Percentiles rank a stretch among this genome's conserved stretches.
Evolutionary conservation across 2,888 invertebrate species (phyloP).

Genomic region (Amaurobius ferox): DNA sequence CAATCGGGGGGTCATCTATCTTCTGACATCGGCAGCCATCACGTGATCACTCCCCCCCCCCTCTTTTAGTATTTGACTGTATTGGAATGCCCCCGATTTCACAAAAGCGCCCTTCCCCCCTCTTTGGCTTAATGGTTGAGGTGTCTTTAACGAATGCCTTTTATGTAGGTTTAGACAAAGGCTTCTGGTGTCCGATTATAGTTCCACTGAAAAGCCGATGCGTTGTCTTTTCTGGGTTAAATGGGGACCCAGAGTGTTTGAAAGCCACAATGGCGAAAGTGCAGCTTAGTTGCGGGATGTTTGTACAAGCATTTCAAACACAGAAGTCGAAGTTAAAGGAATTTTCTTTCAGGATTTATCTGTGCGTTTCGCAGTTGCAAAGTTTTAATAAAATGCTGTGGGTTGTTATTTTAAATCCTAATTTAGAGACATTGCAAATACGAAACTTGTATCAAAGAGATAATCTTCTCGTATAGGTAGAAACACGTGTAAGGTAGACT

Average conservation of each 20-base stretch:
- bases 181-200: neutral
- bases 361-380: too few species aligned
- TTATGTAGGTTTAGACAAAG: slow-evolving; percentile 41
- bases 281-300: neutral
- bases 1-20: slow-evolving; percentile 64
- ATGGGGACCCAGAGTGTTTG: neutral
- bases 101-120: slow-evolving; percentile 34
- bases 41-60: slow-evolving; percentile 20
- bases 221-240: neutral
- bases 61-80: slow-evolving; percentile 6
- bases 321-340: neutral
- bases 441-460: too few species aligned
- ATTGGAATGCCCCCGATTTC: slow-evolving; percentile 39
- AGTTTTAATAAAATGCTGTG: too few species aligned
- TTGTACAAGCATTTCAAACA: neutral
- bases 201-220: neutral
- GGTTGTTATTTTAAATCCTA: too few species aligned
- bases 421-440: too few species aligned
- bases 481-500: too few species aligned
- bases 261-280: neutral
- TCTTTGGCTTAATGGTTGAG: slow-evolving; percentile 29
- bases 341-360: too few species aligned
- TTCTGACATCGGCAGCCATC: slow-evolving; percentile 67
- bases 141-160: slow-evolving; percentile 51
- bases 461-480: too few species aligned